A percentile compares a stretch with the other conserved stretches of the same genome.
phyloP scores from a whole-genome alignment of 2,888 invertebrate species.

The Callyntrura guangdongensis region DNA sequence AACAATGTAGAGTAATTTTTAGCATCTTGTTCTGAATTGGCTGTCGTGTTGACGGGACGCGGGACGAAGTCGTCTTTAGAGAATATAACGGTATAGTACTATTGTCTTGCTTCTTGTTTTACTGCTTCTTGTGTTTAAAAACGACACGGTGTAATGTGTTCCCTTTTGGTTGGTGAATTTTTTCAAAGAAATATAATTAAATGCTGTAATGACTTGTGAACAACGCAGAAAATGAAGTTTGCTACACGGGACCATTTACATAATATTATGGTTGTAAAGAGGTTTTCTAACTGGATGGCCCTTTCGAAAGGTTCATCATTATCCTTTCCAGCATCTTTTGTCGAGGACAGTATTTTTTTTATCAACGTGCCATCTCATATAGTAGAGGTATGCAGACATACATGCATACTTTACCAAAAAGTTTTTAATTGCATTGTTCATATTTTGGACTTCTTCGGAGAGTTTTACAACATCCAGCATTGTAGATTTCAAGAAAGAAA shows the following conservation, averaged over 20 bases:
- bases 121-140: background rate
- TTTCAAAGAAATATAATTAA: conserved; percentile 6
- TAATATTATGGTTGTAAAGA: background rate
- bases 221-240: conserved; percentile 22
- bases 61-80: no score
- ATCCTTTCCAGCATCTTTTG: background rate
- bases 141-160: no score
- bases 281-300: background rate
- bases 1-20: conserved; percentile 3
- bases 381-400: no score
- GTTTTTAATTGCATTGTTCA: conserved; percentile 30
- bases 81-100: no score
- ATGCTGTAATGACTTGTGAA: conserved; percentile 6
- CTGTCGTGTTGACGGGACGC: background rate
- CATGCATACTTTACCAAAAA: background rate
- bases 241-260: background rate
- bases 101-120: background rate
- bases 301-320: background rate
- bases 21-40: conserved; percentile 34
- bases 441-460: background rate
- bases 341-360: background rate
- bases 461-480: no score
- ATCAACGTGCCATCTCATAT: no score
- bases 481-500: no score
- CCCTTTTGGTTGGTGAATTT: background rate